Conservation (phyloP, 2,888 invertebrate genomes). For the Chymomyza fuscimana region DNA sequence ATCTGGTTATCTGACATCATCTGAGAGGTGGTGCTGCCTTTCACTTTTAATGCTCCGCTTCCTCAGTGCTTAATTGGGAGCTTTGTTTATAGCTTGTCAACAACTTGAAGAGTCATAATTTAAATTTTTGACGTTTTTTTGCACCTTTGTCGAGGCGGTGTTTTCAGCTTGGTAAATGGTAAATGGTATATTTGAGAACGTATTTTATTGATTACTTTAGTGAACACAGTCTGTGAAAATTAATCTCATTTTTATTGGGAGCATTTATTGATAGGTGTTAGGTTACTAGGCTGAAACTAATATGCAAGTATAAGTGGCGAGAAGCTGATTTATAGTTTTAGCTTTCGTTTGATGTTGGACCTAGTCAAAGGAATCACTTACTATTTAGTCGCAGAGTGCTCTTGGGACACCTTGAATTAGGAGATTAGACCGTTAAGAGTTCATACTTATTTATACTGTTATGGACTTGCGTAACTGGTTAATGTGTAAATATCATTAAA, state of each 20-base stretch:
- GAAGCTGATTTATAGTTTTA: too few relatives aligned
- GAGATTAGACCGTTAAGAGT: too few relatives aligned
- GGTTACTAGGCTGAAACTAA: too few relatives aligned
- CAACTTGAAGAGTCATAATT: not conserved
- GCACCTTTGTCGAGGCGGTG: not conserved
- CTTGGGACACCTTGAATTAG: too few relatives aligned
- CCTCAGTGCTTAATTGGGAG: not conserved
- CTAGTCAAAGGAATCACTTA: too few relatives aligned
- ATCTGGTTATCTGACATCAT: slow-evolving; percentile 2
- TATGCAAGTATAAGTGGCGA: too few relatives aligned
- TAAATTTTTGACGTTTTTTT: not conserved
- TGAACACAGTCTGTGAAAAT: not conserved
- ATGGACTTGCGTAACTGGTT: too few relatives aligned
- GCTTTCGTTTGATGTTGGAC: too few relatives aligned
- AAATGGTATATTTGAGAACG: not conserved
- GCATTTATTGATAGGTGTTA: too few relatives aligned
- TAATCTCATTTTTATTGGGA: too few relatives aligned
- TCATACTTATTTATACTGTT: too few relatives aligned
- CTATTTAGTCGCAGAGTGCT: too few relatives aligned
- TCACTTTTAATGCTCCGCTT: not conserved
- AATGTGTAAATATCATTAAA: not conserved
- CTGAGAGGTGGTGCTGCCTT: slow-evolving; percentile 2
- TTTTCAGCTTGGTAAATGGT: not conserved
- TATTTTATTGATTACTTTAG: not conserved
- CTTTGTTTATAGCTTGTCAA: not conserved